phyloP scores from a whole-genome alignment of 1,140 invertebrate species.

The Limonius californicus region DNA sequence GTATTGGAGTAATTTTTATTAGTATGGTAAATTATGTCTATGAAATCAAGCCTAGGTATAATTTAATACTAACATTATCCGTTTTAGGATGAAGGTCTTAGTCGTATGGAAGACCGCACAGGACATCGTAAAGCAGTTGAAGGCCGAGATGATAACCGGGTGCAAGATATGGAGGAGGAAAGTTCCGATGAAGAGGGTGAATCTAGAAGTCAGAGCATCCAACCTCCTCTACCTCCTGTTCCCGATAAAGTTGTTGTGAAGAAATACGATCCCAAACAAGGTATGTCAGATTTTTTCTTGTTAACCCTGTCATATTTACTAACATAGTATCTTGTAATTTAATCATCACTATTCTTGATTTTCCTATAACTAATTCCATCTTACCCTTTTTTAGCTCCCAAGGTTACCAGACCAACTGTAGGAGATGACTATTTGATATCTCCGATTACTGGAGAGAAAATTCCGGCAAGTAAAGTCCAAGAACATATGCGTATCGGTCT shows the following conservation, averaged over 20 bases:
- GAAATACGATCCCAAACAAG: conserved; percentile 95
- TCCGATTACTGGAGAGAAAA: conserved; percentile 95
- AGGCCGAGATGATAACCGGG: conserved; percentile 48
- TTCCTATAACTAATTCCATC: too few relatives aligned
- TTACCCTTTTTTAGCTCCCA: conserved; percentile 53
- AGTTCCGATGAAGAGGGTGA: conserved; percentile 73
- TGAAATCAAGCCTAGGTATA: too few relatives aligned
- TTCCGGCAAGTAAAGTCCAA: conserved; percentile 94
- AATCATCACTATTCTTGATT: too few relatives aligned
- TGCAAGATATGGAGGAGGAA: conserved; percentile 90
- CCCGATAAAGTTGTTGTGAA: conserved; percentile 95
- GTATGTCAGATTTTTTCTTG: conserved; percentile 30
- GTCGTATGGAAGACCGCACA: conserved; percentile 63
- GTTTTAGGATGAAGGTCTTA: conserved; percentile 62
- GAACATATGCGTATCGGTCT: conserved; percentile 98
- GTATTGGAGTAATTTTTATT: background rate
- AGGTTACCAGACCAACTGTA: conserved; percentile 55
- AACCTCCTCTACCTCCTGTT: conserved; percentile 68
- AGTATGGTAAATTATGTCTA: background rate
- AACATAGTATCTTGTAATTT: too few relatives aligned
- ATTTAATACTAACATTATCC: background rate
- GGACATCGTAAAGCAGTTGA: conserved; percentile 35
- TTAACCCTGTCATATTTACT: background rate
- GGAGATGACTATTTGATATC: conserved; percentile 94
- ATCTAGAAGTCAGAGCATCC: conserved; percentile 49